Percentiles rank a stretch among this genome's conserved stretches.
Evolutionary conservation across 1,140 invertebrate genomes (phyloP).

Genomic region (Drosophila erecta): DNA sequence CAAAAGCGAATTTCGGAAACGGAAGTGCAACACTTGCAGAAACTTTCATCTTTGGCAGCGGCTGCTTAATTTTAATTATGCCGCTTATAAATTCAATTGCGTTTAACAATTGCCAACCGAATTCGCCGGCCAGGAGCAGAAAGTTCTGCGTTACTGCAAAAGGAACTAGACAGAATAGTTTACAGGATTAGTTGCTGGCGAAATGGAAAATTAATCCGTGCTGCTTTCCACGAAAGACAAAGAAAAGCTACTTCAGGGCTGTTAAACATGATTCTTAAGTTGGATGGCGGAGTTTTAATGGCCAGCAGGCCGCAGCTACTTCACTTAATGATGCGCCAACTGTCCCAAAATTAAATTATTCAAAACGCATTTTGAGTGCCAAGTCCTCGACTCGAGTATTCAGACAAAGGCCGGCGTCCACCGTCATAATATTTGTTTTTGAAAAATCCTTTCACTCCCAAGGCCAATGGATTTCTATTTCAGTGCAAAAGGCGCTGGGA

Average conservation of each 20-base stretch:
- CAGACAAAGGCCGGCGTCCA: conserved; percentile 41
- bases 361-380: conserved; percentile 55
- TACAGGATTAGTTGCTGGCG: conserved; percentile 64
- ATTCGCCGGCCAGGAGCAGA: conserved; percentile 36
- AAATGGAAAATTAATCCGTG: conserved; percentile 74
- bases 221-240: conserved; percentile 43
- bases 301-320: conserved; percentile 43
- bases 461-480: conserved; percentile 25
- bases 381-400: conserved; percentile 32
- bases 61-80: conserved; percentile 81
- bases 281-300: conserved; percentile 21
- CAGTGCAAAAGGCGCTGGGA: background rate
- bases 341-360: conserved; percentile 66
- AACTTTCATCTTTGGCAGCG: conserved; percentile 61
- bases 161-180: conserved; percentile 33
- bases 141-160: conserved; percentile 43
- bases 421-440: conserved; percentile 59
- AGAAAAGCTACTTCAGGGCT: conserved; percentile 15
- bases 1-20: conserved; percentile 28
- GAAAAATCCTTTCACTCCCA: conserved; percentile 53
- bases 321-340: conserved; percentile 69
- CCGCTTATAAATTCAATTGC: conserved; percentile 81
- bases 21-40: conserved; percentile 68
- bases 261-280: conserved; percentile 38
- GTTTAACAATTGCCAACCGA: conserved; percentile 77